Evolutionary conservation across 2,888 invertebrate species (phyloP).

Genomic region (Serripes groenlandicus): DNA sequence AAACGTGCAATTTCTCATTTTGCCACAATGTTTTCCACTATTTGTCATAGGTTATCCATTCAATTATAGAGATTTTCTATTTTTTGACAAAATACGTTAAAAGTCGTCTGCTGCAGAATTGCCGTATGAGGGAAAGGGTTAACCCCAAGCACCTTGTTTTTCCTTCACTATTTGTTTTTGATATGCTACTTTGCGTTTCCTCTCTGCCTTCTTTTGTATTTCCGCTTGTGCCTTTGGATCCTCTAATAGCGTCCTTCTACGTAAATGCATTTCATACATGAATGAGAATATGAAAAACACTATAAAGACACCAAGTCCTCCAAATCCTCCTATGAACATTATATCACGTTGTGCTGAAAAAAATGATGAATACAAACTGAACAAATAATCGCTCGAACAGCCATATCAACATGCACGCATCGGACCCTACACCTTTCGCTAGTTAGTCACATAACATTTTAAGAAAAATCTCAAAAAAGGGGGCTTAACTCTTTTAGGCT

Average conservation of each 20-base stretch:
- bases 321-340: slow-evolving; percentile 61
- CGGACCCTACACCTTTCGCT: no score
- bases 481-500: no score
- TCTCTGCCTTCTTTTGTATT: slow-evolving; percentile 57
- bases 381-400: no score
- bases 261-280: slow-evolving; percentile 56
- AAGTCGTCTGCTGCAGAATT: no score
- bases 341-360: slow-evolving; percentile 54
- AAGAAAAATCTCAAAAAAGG: no score
- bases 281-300: slow-evolving; percentile 65
- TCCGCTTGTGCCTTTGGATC: slow-evolving; percentile 65
- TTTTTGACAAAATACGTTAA: no score
- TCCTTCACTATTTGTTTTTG: slow-evolving; percentile 54
- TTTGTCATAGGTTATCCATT: no score
- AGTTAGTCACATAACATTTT: no score
- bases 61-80: no score
- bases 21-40: neutral
- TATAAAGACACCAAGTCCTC: slow-evolving; percentile 67
- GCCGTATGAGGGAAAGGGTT: no score
- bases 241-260: slow-evolving; percentile 43
- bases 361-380: neutral
- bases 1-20: neutral
- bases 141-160: slow-evolving; percentile 50
- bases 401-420: no score
- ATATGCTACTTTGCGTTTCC: slow-evolving; percentile 46